Evolutionary conservation across 2,797 vertebrate species (phyloP).

Genomic region (Darevskia mixta): DNA sequence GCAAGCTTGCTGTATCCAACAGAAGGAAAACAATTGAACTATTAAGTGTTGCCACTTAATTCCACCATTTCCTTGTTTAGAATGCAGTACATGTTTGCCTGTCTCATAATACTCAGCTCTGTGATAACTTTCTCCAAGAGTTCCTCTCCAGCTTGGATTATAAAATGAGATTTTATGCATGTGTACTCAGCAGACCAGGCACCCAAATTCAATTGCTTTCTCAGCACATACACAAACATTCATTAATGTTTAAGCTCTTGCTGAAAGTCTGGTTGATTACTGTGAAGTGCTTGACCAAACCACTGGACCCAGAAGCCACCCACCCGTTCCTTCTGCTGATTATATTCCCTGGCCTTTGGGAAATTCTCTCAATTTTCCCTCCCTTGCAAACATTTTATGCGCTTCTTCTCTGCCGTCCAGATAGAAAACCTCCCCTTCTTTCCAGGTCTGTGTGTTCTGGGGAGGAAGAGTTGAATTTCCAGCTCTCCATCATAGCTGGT

Average conservation of each 20-base stretch:
- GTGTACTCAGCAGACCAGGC: no score
- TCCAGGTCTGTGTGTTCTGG: no score
- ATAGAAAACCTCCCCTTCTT: neutral
- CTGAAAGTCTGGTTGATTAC: neutral
- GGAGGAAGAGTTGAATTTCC: neutral
- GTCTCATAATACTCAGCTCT: neutral
- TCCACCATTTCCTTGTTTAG: neutral
- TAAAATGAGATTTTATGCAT: neutral
- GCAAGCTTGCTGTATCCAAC: neutral
- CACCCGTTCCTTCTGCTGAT: neutral
- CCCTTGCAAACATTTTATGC: neutral
- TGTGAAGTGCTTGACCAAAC: neutral
- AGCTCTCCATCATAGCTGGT: neutral
- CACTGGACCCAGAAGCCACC: neutral
- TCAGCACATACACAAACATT: no score
- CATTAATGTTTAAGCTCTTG: no score
- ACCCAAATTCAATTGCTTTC: neutral
- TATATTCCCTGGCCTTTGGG: neutral
- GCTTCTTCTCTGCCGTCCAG: neutral
- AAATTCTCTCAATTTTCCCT: neutral
- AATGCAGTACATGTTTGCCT: neutral
- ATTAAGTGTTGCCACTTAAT: neutral
- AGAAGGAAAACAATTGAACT: neutral
- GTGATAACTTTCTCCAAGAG: neutral
- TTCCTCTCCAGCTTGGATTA: neutral